Base-by-base conservation (phyloP, 2,113 vertebrate genomes). In the Phaethon lepturus region DNA sequence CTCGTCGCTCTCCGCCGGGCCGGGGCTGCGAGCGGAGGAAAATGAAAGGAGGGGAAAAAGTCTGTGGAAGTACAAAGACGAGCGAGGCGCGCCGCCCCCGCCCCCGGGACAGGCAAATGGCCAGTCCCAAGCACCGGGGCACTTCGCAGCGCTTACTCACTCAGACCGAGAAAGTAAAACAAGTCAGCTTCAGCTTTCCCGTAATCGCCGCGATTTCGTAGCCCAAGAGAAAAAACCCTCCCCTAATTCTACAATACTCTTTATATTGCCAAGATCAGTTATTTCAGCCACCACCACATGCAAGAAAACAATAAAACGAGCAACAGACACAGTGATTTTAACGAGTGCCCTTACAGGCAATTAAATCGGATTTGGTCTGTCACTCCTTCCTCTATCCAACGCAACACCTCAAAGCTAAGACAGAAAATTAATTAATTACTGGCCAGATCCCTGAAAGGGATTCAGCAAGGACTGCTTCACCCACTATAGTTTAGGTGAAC, bases 401-500 rank as follows among this genome's bases (percentile, higher is more conserved):
- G 1, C 25, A 55, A 33, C 12, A 58, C 33, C 44, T 75, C 25
- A 19, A 29, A 67, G 38, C 23, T 13, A 31, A 40, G 23, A 47
- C 15, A 78, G 25, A 49, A 72, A 42, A 20, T 9, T 1, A 87
- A 20, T 9, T 1, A 87, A 33, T 63, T 63, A 40, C 24, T 17
- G 17, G 47, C 8, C 77, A 77, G 42, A 53, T 47, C 35, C 11
- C 42, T 31, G 35, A 63, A 18, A 0, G 6, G 7, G 16, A 20
- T 47, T 78, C 68, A 40, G 4, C 19, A 52, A 24, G 23, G 24
- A 24, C 14, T 10, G 49, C 31, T 55, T 26, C 19, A 35, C 28
- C 44, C 0, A 0, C 62, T 23, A 1, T 2, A 11, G 7, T 50
- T 71, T 4, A 31, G 56, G 42, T 58, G 18, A 79, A 9, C 24